Evolutionary conservation across 2,888 invertebrate species (phyloP), one percentile per base, ranked within the genome.

Genomic region (Thymelicus sylvestris): DNA sequence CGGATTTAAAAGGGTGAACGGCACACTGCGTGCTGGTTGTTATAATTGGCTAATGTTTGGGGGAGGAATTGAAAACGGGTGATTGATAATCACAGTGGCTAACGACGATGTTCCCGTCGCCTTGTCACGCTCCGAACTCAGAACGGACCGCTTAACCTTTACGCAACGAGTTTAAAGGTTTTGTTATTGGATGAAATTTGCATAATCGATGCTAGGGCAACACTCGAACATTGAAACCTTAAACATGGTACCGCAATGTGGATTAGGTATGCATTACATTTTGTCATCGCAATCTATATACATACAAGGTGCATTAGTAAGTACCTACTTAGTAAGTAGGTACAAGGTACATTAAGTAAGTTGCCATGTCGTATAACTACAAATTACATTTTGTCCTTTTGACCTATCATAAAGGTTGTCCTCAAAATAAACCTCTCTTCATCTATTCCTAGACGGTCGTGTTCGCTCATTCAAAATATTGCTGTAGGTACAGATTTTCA

Each of bases 1-100:
- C 68, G 74, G 76, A 67, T 75, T 77, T 78, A 83, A 84, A 86
- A 82, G 81, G 78, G 85, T 83, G 83, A 83, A 86, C 84, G 82
- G 83, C 85, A 86, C 77, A 82, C 79, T 83, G 78, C 80, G 84
- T 80, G 80, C 78, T 77, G 79, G 81, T 81, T 81, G 83, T 84
- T 85, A 82, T 90, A 90, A 91, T 90, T 91, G 89, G 85, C 85
- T 86, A 85, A 89, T 89, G 89, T 88, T 88, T 89, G 84, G 82
- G 85, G 85, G 80, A 85, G 82, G 84, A 83, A 86, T 88, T 88
- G 92, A 90, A 92, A 90, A 88, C 87, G 85, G 81, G 85, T 91
- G 91, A 92, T 92, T 90, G 90, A 92, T 92, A 90, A 84, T 73
- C 79, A 80, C 78, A 75, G 72, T 75, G 77, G 80, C 80, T 87